A percentile compares a stretch with the other conserved stretches of the same genome.
These are phyloP conservation scores for Bothrops jararaca DNA, from an alignment of 2,113 vertebrate genomes.

Conservation along the genomic window DNA sequence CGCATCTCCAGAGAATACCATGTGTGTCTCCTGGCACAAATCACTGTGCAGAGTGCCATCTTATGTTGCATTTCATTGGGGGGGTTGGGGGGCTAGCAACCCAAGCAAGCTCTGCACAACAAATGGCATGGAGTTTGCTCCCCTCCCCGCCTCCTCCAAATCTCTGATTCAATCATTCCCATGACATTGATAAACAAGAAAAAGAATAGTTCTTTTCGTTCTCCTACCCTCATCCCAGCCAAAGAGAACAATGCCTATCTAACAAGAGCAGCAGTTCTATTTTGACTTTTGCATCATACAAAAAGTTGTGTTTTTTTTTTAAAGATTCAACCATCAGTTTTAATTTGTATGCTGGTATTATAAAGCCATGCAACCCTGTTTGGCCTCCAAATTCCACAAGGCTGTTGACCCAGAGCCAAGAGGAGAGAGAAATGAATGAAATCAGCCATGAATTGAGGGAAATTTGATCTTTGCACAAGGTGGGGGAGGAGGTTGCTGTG, in stretches of 20 bases:
- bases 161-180: background rate
- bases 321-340: background rate
- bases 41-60: background rate
- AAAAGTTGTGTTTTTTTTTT: background rate
- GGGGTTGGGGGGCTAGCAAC: accelerated
- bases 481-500: background rate
- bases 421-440: constrained; percentile 1
- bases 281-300: background rate
- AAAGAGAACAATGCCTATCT: too few relatives aligned
- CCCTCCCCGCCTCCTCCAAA: background rate
- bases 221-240: background rate
- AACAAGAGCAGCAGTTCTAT: too few relatives aligned
- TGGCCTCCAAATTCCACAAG: background rate
- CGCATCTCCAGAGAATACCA: background rate
- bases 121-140: background rate
- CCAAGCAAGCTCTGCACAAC: background rate
- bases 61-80: background rate
- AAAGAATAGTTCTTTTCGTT: background rate
- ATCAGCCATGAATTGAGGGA: constrained; percentile 4
- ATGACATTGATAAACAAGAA: background rate
- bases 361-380: background rate
- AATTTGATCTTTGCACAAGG: background rate
- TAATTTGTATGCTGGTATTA: background rate
- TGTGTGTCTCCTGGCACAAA: background rate
- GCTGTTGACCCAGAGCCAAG: background rate